Base-by-base conservation (phyloP, 2,888 invertebrate species). In the Tineola bisselliella region DNA sequence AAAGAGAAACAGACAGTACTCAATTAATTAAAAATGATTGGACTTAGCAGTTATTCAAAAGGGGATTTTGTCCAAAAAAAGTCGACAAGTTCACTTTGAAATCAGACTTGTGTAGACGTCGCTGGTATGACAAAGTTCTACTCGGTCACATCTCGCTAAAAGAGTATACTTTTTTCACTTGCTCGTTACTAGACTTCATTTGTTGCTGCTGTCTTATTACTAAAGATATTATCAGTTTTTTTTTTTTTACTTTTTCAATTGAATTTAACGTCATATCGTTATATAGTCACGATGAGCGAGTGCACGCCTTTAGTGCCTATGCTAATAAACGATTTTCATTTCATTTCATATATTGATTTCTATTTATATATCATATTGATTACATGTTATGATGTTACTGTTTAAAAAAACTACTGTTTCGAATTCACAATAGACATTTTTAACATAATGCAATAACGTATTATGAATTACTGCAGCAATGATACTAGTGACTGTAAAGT, bases 401-500 rank as follows among this genome's bases (percentile, higher is more conserved):
- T n/a, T n/a, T n/a, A n/a, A n/a, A n/a, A n/a, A n/a, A n/a, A n/a
- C n/a, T n/a, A n/a, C n/a, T n/a, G n/a, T n/a, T n/a, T n/a, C n/a
- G n/a, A n/a, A 25, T 25, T 25, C 25, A 25, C 25, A 4, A 25
- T 6, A n/a, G n/a, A n/a, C 6, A 25, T 25, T 25, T 25, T 25
- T 25, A 4, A 4, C 6, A 25, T 25, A 25, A 25, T 4, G 6
- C 6, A 17, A 10, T 48, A 38, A 2, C 10, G 38, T 38, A 38
- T 10, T 38, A 10, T n/a, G n/a, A 6, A 38, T 6, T 38, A 10
- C 2, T 12, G n/a, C 38, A 38, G 38, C 38, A 3, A 3, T 38
- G 10, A 10, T 38, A 38, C 25, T 18, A 25, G 25, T 38, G 44
- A 44, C 58, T 61, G 44, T 44, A 61, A 77, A 79, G 76, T 81